Evolutionary conservation across 2,888 invertebrate genomes (phyloP).

Genomic region (Cremastinae sp.): DNA sequence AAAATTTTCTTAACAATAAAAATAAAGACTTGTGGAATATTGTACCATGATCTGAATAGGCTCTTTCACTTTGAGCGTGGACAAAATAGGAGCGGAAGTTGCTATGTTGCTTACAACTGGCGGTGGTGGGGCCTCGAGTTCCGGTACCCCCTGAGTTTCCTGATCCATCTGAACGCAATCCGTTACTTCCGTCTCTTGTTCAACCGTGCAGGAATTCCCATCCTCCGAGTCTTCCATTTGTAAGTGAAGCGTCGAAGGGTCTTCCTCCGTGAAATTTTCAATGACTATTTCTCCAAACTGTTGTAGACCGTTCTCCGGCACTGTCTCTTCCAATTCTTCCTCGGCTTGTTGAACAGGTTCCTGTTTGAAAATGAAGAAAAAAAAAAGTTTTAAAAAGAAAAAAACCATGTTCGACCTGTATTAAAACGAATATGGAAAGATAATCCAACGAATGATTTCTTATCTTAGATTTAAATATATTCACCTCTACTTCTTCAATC

Average conservation of each 20-base stretch:
- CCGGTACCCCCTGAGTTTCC: slow-evolving; percentile 70
- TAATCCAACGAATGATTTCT: slow-evolving; percentile 19
- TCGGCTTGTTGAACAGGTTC: slow-evolving; percentile 66
- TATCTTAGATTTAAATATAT: slow-evolving; percentile 19
- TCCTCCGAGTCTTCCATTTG: slow-evolving; percentile 71
- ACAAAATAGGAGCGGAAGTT: slow-evolving; percentile 65
- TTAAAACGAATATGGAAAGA: too few relatives aligned
- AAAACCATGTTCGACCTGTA: too few relatives aligned
- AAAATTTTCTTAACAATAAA: neutral
- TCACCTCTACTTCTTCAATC: slow-evolving; percentile 72
- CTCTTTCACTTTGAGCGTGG: slow-evolving; percentile 69
- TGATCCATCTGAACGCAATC: slow-evolving; percentile 67
- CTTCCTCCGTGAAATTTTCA: slow-evolving; percentile 67
- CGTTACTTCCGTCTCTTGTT: slow-evolving; percentile 42
- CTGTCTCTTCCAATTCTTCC: slow-evolving; percentile 62
- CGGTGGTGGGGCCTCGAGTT: slow-evolving; percentile 72
- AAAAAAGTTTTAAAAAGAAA: neutral
- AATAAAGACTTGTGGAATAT: slow-evolving; percentile 25
- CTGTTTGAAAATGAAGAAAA: slow-evolving; percentile 53
- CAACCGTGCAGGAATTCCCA: slow-evolving; percentile 21
- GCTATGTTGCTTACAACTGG: slow-evolving; percentile 72
- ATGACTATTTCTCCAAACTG: slow-evolving; percentile 65
- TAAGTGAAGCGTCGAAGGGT: slow-evolving; percentile 67
- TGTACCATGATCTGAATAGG: slow-evolving; percentile 65
- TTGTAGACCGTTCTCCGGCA: slow-evolving; percentile 74